These are phyloP conservation scores for Columba guinea DNA, from an alignment of 2,797 vertebrate genomes.

Conservation along the genomic window DNA sequence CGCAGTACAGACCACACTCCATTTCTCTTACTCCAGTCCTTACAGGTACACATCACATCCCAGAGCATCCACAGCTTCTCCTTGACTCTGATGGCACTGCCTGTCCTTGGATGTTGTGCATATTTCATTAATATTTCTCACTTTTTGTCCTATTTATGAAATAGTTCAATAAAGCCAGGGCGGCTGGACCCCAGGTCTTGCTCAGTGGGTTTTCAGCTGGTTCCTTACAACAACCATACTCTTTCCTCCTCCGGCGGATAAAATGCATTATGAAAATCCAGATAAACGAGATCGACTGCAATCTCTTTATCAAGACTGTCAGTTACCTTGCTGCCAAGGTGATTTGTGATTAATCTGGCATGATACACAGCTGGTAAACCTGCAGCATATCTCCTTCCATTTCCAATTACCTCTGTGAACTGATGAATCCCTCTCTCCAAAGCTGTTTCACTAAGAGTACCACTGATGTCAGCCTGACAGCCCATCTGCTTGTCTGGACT, in stretches of 20 bases:
- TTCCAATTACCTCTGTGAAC: conserved; percentile 56
- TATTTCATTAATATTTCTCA: background rate
- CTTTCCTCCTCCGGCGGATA: background rate
- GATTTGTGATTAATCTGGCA: conserved; percentile 8
- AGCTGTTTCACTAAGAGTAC: conserved; percentile 43
- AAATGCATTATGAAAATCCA: background rate
- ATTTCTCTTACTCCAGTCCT: background rate
- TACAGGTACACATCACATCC: background rate
- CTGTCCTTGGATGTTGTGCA: background rate
- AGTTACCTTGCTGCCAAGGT: background rate
- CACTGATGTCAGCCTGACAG: conserved; percentile 61
- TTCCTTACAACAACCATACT: background rate
- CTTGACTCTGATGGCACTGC: background rate
- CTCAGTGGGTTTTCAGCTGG: background rate
- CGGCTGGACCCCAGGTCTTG: background rate
- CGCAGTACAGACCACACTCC: background rate
- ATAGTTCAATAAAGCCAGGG: background rate
- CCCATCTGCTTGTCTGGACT: conserved; percentile 65
- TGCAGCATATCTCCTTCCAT: conserved; percentile 5
- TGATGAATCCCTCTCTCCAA: conserved; percentile 31
- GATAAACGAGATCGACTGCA: background rate
- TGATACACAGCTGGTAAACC: conserved; percentile 15
- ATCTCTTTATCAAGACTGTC: conserved; percentile 25
- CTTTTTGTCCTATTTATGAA: background rate
- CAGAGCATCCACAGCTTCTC: background rate